Conservation (phyloP, 2,888 invertebrate genomes). For the Blera fallax region DNA sequence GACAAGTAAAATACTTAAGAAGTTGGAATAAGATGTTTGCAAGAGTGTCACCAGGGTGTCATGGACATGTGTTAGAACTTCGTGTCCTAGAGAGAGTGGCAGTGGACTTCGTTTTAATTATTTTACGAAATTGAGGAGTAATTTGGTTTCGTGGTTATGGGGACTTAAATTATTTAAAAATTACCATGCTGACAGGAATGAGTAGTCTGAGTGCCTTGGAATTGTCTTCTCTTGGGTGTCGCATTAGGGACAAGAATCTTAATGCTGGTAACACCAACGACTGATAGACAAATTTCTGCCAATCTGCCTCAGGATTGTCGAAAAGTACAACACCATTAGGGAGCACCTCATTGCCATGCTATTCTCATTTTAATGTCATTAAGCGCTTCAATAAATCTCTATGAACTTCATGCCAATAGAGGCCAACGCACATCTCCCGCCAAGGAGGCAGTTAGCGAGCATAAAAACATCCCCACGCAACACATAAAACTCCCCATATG, state of each 20-base stretch:
- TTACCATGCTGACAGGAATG: too few relatives aligned
- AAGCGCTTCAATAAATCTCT: constrained; percentile 51
- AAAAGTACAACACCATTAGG: not conserved
- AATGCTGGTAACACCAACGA: not conserved
- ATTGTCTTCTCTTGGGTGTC: too few relatives aligned
- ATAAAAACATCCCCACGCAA: constrained; percentile 4
- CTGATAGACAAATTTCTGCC: not conserved
- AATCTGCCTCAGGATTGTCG: not conserved
- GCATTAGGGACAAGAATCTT: too few relatives aligned
- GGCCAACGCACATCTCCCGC: not conserved
- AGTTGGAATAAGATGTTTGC: not conserved
- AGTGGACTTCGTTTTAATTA: not conserved
- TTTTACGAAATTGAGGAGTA: not conserved
- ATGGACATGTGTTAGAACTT: not conserved
- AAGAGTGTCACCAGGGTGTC: not conserved
- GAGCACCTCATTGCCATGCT: not conserved
- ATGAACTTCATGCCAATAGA: constrained; percentile 30
- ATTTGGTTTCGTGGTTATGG: not conserved
- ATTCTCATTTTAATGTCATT: constrained; percentile 30
- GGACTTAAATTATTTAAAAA: not conserved
- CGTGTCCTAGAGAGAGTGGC: not conserved
- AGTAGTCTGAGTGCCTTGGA: too few relatives aligned
- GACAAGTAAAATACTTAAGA: not conserved
- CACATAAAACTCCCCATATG: constrained; percentile 43
- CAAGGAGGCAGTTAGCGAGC: not conserved